Conservation (phyloP, 2,113 vertebrate species). For the Abramis brama region DNA sequence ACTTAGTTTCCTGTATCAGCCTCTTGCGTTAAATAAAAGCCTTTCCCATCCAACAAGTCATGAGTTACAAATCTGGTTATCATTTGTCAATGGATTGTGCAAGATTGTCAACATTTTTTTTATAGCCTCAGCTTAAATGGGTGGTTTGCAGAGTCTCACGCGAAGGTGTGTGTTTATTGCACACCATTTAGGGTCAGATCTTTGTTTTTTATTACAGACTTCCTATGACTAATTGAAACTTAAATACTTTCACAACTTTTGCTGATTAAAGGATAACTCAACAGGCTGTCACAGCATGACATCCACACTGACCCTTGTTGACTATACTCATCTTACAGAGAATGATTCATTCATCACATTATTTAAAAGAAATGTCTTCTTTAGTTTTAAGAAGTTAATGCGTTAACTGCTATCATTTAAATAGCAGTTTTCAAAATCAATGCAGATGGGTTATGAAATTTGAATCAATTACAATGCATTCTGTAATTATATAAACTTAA, state of each 20-base stretch:
- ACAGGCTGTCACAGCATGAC: neutral
- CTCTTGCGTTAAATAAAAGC: slow-evolving; percentile 35
- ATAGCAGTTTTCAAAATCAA: neutral
- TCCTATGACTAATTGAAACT: slow-evolving; percentile 45
- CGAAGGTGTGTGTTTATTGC: slow-evolving; percentile 52
- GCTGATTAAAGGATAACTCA: slow-evolving; percentile 10
- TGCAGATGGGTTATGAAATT: neutral
- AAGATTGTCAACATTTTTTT: slow-evolving; percentile 63
- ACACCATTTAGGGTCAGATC: slow-evolving; percentile 41
- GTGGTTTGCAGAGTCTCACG: slow-evolving; percentile 22
- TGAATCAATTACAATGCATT: neutral
- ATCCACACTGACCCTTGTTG: neutral
- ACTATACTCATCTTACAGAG: neutral
- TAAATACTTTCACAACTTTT: neutral
- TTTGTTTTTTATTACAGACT: slow-evolving; percentile 44
- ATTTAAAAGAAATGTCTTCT: neutral
- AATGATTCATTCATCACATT: neutral
- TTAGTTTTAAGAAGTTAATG: neutral
- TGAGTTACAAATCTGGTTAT: slow-evolving; percentile 60
- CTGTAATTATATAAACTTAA: neutral
- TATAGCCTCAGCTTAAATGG: slow-evolving; percentile 46
- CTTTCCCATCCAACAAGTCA: slow-evolving; percentile 52
- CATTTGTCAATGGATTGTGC: slow-evolving; percentile 55
- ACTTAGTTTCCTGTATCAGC: slow-evolving; percentile 47
- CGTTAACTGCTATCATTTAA: neutral